Percentiles rank a stretch among this genome's conserved stretches.
phyloP scores from a whole-genome alignment of 1,140 invertebrate species.

The Drosophila obscura region DNA sequence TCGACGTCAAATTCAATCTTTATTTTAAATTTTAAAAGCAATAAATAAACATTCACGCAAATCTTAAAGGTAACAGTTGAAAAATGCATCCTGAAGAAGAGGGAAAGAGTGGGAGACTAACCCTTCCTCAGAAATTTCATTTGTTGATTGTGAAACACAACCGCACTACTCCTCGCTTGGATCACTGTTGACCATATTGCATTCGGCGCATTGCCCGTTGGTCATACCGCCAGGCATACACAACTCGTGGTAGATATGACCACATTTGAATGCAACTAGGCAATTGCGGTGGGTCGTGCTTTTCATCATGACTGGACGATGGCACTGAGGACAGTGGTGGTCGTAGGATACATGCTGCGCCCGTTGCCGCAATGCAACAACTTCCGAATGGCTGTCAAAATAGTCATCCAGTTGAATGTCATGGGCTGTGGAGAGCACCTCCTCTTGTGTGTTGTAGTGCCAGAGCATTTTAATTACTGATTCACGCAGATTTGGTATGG shows the following conservation, averaged over 20 bases:
- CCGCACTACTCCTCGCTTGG: neutral
- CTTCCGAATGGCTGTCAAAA: conserved; percentile 93
- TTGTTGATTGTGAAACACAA: too few relatives aligned
- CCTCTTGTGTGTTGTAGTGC: conserved; percentile 97
- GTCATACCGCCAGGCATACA: conserved; percentile 87
- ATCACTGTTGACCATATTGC: conserved; percentile 56
- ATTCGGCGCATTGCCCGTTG: conserved; percentile 86
- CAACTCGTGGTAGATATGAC: conserved; percentile 94
- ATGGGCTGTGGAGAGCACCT: conserved; percentile 94
- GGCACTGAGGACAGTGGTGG: conserved; percentile 90
- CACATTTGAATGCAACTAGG: conserved; percentile 93
- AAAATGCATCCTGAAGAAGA: neutral
- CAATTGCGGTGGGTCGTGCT: conserved; percentile 88
- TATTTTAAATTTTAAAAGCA: conserved; percentile 25
- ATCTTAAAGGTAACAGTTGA: conserved; percentile 32
- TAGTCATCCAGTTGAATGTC: conserved; percentile 95
- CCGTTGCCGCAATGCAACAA: conserved; percentile 90
- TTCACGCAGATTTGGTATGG: conserved; percentile 95
- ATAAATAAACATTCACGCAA: conserved; percentile 48
- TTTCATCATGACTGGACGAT: conserved; percentile 87
- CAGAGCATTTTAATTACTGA: conserved; percentile 97
- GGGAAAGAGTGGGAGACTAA: too few relatives aligned
- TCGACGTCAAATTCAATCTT: conserved; percentile 1
- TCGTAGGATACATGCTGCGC: conserved; percentile 90
- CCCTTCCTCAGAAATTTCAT: too few relatives aligned